Conservation (phyloP, 2,113 vertebrate genomes). For the Eulemur rufifrons region DNA sequence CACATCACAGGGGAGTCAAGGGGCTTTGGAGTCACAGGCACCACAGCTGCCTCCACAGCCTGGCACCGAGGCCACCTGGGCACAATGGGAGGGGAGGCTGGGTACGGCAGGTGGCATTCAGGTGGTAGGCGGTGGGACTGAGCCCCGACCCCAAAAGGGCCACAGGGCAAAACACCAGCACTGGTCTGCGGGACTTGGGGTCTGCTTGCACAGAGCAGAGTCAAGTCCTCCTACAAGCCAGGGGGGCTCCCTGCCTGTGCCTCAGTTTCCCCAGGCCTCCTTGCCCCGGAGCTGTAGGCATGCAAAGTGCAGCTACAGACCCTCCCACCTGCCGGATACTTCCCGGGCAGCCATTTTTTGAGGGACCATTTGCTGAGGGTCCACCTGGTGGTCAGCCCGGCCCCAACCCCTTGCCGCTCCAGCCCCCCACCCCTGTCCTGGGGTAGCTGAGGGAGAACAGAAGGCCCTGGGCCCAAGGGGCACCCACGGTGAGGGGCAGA, state of each 20-base stretch:
- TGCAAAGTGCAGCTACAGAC: background rate
- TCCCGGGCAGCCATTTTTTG: background rate
- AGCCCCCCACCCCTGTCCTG: no score
- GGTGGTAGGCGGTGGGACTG: background rate
- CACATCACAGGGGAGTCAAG: background rate
- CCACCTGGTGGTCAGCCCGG: background rate
- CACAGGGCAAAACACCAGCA: fast-evolving
- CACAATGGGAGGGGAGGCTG: no score
- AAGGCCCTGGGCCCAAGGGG: background rate
- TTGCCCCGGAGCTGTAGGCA: background rate
- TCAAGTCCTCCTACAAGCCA: no score
- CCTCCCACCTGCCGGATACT: no score
- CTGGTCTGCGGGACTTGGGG: background rate
- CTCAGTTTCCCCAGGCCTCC: background rate
- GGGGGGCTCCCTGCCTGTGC: background rate
- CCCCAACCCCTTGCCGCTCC: background rate
- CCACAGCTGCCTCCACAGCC: fast-evolving
- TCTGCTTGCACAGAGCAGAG: background rate
- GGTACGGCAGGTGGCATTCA: background rate
- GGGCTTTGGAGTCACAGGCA: background rate
- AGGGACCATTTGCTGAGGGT: background rate
- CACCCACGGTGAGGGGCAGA: fast-evolving
- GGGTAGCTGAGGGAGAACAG: background rate
- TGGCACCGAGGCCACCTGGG: background rate
- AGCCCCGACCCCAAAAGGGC: background rate